A percentile compares a stretch with the other conserved stretches of the same genome.
Evolutionary conservation across 2,797 vertebrate species (phyloP).

Genomic region (Tachyglossus aculeatus): DNA sequence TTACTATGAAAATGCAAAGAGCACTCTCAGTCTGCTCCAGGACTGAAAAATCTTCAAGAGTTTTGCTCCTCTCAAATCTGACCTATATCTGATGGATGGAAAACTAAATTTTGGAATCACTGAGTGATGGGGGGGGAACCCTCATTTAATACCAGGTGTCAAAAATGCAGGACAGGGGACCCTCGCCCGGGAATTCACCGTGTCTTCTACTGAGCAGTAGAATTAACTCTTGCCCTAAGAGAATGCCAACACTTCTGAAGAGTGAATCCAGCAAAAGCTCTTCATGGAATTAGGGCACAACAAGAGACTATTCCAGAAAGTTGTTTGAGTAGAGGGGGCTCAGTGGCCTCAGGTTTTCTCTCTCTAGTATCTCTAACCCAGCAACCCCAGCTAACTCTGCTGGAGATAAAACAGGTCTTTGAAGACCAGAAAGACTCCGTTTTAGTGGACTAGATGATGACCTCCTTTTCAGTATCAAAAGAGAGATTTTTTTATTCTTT

Average conservation of each 20-base stretch:
- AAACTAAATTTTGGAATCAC: too few relatives aligned
- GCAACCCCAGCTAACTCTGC: not conserved
- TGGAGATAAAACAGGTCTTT: constrained; percentile 17
- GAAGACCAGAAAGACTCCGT: constrained; percentile 8
- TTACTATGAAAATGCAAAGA: too few relatives aligned
- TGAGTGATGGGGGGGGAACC: too few relatives aligned
- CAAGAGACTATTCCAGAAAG: not conserved
- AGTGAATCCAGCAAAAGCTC: not conserved
- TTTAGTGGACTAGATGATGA: not conserved
- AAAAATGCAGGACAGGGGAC: too few relatives aligned
- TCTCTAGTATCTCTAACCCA: constrained; percentile 27
- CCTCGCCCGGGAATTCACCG: too few relatives aligned
- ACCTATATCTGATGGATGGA: too few relatives aligned
- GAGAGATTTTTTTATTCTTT: not conserved
- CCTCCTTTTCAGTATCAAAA: constrained; percentile 27
- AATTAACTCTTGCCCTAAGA: not conserved
- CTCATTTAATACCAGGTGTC: too few relatives aligned
- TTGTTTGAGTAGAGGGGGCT: not conserved
- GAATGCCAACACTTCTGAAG: not conserved
- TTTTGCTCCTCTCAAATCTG: too few relatives aligned
- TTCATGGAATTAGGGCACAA: not conserved
- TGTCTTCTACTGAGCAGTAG: not conserved
- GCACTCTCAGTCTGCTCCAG: too few relatives aligned
- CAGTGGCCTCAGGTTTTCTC: not conserved
- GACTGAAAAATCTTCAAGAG: too few relatives aligned